Conservation (phyloP, 2,797 vertebrate genomes). For the Coccyzus lansbergi region DNA sequence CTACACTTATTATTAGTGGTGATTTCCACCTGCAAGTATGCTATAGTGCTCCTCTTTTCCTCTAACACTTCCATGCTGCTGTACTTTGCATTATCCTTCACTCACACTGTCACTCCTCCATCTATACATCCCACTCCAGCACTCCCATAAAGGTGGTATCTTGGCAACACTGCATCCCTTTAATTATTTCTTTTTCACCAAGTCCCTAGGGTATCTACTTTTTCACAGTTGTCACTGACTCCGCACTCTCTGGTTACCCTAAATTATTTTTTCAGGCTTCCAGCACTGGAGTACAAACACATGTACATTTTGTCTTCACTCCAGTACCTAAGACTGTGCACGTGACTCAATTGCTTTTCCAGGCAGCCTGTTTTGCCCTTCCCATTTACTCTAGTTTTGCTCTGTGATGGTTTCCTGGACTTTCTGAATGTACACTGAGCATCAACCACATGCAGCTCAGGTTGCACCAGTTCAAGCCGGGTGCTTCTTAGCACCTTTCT, state of each 20-base stretch:
- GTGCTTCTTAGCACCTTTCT: background rate
- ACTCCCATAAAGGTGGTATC: background rate
- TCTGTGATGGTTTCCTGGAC: background rate
- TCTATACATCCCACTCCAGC: conserved; percentile 22
- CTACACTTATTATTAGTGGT: background rate
- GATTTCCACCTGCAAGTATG: conserved; percentile 37
- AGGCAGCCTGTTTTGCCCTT: background rate
- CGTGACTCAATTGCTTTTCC: background rate
- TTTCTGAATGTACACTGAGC: background rate
- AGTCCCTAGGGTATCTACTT: background rate
- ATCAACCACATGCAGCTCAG: background rate
- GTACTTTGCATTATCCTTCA: background rate
- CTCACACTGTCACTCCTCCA: conserved; percentile 2
- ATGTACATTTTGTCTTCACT: background rate
- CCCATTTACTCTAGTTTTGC: background rate
- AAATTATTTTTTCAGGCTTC: background rate
- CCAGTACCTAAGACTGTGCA: background rate
- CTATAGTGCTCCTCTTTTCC: background rate
- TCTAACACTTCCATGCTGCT: background rate
- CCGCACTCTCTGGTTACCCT: background rate
- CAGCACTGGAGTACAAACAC: background rate
- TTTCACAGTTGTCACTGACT: background rate
- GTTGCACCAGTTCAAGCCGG: background rate
- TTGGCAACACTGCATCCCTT: conserved; percentile 1
- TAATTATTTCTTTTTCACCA: background rate